Conservation (phyloP, 2,797 vertebrate species). For the Melanogrammus aeglefinus region DNA sequence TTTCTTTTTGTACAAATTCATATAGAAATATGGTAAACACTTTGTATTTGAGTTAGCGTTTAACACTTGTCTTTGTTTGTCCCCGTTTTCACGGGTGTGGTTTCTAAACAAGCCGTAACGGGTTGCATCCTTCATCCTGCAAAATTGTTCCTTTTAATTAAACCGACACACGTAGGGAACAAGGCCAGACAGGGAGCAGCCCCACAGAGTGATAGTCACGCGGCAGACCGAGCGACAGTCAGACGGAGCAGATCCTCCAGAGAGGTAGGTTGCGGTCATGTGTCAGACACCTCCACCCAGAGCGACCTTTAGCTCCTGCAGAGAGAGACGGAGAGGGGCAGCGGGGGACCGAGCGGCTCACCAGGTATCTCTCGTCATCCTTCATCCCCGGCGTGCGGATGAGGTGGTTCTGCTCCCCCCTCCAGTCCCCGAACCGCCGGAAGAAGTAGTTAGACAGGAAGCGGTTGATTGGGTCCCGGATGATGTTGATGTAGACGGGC, state of each 20-base stretch:
- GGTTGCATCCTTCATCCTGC: background rate
- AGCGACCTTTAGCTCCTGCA: background rate
- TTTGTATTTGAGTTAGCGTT: background rate
- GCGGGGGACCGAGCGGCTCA: slow-evolving; percentile 57
- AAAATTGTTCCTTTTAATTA: background rate
- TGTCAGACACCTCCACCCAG: no score
- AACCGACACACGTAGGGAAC: background rate
- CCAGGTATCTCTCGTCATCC: slow-evolving; percentile 97
- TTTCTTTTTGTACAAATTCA: background rate
- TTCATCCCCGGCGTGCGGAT: slow-evolving; percentile 97
- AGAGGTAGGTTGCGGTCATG: no score
- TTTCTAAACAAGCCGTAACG: background rate
- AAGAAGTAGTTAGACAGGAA: slow-evolving; percentile 99
- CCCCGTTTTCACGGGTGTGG: background rate
- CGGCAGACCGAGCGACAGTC: no score
- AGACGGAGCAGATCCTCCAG: no score
- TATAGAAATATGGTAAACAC: background rate
- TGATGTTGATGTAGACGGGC: slow-evolving; percentile 97
- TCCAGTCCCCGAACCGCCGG: slow-evolving; percentile 97
- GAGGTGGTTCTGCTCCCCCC: slow-evolving; percentile 97
- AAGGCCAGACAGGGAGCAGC: background rate
- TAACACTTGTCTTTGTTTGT: background rate
- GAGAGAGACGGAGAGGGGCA: background rate
- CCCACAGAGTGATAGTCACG: background rate
- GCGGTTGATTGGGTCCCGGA: slow-evolving; percentile 93